Evolutionary conservation across 2,113 vertebrate species (phyloP).

Genomic region (Clarias gariepinus): DNA sequence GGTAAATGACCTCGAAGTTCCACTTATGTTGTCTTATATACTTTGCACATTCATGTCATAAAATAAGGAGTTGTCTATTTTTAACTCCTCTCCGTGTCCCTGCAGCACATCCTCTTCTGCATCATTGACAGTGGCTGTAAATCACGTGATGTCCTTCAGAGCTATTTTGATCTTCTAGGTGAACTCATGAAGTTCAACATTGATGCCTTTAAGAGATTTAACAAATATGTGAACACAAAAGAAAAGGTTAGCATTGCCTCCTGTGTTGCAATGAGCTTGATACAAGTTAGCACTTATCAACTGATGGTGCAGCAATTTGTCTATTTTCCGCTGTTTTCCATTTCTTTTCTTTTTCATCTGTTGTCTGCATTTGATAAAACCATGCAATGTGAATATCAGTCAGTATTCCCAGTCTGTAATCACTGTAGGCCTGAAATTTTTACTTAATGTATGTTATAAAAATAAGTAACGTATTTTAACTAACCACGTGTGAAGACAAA

Average conservation of each 20-base stretch:
- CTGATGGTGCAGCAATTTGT: not conserved
- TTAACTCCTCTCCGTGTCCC: not conserved
- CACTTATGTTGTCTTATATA: not conserved
- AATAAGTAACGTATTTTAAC: not conserved
- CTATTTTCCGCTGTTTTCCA: not conserved
- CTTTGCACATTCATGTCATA: not conserved
- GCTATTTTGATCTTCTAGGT: conserved; percentile 97
- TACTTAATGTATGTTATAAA: not conserved
- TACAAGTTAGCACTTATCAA: not conserved
- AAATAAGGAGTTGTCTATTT: not conserved
- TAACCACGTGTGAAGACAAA: not conserved
- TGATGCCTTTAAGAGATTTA: conserved; percentile 97
- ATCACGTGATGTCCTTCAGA: conserved; percentile 94
- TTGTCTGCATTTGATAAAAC: not conserved
- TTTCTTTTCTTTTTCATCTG: not conserved
- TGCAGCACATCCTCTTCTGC: conserved; percentile 96
- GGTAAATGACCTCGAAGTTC: conserved; percentile 68
- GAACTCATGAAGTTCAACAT: conserved; percentile 99
- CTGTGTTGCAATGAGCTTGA: not conserved
- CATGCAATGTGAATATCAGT: not conserved
- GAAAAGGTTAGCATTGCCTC: conserved; percentile 81
- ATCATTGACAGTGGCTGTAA: conserved; percentile 98
- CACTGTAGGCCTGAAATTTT: not conserved
- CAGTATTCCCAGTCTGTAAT: no score
- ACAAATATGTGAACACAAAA: conserved; percentile 96